These are phyloP conservation scores for Limonius californicus DNA, from an alignment of 1,140 invertebrate species.

Conservation along the genomic window DNA sequence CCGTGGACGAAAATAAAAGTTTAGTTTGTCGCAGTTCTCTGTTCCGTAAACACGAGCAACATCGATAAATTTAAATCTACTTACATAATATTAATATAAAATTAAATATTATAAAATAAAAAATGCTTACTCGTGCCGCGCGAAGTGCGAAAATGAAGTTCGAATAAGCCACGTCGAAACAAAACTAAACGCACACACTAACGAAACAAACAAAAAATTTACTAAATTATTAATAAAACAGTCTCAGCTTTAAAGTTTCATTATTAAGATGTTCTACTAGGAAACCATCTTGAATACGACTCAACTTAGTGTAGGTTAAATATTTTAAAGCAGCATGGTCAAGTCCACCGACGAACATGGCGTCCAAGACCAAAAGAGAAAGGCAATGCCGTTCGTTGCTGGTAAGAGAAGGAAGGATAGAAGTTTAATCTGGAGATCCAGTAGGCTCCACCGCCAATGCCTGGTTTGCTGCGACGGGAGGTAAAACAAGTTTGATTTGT, in stretches of 20 bases:
- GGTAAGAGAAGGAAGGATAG: slow-evolving; percentile 19
- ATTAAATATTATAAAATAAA: no score
- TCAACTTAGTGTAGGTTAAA: slow-evolving; percentile 32
- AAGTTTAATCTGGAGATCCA: slow-evolving; percentile 14
- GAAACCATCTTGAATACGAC: slow-evolving; percentile 26
- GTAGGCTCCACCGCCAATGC: slow-evolving; percentile 27
- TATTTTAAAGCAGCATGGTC: slow-evolving; percentile 28
- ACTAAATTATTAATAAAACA: neutral
- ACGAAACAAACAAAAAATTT: neutral
- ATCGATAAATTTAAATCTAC: no score
- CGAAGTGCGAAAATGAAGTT: neutral
- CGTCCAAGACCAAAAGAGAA: slow-evolving; percentile 11
- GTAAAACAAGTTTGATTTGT: slow-evolving; percentile 36
- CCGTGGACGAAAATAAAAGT: neutral
- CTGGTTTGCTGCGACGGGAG: slow-evolving; percentile 20
- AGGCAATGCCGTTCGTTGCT: neutral
- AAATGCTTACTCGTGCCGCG: neutral
- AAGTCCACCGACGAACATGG: slow-evolving; percentile 26
- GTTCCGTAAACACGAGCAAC: slow-evolving; percentile 1
- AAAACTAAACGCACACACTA: slow-evolving; percentile 5
- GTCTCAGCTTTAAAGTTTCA: neutral
- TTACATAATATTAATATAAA: no score
- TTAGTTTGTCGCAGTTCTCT: slow-evolving; percentile 18
- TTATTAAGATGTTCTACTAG: slow-evolving; percentile 30
- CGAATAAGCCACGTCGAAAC: no score